phyloP scores from a whole-genome alignment of 1,140 invertebrate species.

The Hyles vespertilio region DNA sequence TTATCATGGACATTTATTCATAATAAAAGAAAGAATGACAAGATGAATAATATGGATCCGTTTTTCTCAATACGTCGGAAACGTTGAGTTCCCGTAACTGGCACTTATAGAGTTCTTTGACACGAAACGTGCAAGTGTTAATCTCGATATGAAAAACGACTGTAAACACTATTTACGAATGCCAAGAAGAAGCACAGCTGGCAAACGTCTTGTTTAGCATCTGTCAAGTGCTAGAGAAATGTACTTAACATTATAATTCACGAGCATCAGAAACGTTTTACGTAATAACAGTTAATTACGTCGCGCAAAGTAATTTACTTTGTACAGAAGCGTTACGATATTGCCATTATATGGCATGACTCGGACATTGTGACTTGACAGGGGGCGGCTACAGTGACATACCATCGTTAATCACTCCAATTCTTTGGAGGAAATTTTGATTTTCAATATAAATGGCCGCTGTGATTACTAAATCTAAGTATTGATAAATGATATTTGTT shows the following conservation, averaged over 20 bases:
- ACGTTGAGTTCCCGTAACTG: too few species aligned
- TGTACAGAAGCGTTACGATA: slow-evolving; percentile 48
- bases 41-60: too few species aligned
- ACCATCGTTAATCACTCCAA: slow-evolving; percentile 64
- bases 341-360: slow-evolving; percentile 67
- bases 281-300: slow-evolving; percentile 55
- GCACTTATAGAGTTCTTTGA: too few species aligned
- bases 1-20: too few species aligned
- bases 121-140: neutral
- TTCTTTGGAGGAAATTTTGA: slow-evolving; percentile 65
- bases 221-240: too few species aligned
- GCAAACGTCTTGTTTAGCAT: too few species aligned
- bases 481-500: slow-evolving; percentile 52
- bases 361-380: slow-evolving; percentile 45
- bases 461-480: slow-evolving; percentile 53
- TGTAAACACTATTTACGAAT: too few species aligned
- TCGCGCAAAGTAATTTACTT: slow-evolving; percentile 58
- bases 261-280: slow-evolving; percentile 18
- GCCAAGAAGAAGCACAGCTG: too few species aligned
- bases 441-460: slow-evolving; percentile 58
- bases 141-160: neutral
- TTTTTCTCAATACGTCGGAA: too few species aligned
- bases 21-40: too few species aligned
- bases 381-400: slow-evolving; percentile 46
- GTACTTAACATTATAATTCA: too few species aligned